Evolutionary conservation across 2,113 vertebrate species (phyloP).

Genomic region (Caretta caretta): DNA sequence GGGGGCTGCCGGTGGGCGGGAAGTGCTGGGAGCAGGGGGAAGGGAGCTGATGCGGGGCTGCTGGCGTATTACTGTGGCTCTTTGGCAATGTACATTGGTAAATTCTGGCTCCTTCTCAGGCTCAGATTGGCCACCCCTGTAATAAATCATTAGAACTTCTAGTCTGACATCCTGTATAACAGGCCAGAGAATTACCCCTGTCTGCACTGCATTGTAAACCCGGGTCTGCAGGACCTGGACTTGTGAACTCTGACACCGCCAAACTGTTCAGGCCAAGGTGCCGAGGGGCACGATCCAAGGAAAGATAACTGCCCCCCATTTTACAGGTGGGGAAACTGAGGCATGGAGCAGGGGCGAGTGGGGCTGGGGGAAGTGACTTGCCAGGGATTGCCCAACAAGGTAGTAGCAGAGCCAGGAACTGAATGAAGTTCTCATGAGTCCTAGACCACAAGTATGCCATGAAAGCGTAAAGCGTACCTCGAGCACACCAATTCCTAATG

Average conservation of each 20-base stretch:
- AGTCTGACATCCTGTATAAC: background rate
- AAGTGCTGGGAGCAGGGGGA: too few species aligned
- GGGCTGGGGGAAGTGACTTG: background rate
- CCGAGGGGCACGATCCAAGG: background rate
- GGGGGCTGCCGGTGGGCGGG: too few species aligned
- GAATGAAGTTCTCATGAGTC: background rate
- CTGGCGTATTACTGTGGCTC: too few species aligned
- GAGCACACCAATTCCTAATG: slow-evolving; percentile 79
- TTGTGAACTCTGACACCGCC: background rate
- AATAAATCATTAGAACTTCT: too few species aligned
- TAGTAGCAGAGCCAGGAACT: too few species aligned
- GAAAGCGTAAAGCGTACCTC: slow-evolving; percentile 75
- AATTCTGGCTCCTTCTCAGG: too few species aligned
- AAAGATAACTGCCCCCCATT: background rate
- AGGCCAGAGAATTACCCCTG: background rate
- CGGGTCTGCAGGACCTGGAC: background rate
- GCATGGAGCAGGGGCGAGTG: background rate
- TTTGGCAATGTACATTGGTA: too few species aligned
- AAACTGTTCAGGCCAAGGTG: background rate
- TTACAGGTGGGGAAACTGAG: background rate
- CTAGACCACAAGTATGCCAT: background rate
- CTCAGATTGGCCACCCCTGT: too few species aligned
- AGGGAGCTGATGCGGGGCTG: too few species aligned
- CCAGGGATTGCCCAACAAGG: background rate
- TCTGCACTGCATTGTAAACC: background rate